Evolutionary conservation across 2,888 invertebrate species (phyloP), one percentile per base, ranked within the genome.

Genomic region (Mythimna loreyi): DNA sequence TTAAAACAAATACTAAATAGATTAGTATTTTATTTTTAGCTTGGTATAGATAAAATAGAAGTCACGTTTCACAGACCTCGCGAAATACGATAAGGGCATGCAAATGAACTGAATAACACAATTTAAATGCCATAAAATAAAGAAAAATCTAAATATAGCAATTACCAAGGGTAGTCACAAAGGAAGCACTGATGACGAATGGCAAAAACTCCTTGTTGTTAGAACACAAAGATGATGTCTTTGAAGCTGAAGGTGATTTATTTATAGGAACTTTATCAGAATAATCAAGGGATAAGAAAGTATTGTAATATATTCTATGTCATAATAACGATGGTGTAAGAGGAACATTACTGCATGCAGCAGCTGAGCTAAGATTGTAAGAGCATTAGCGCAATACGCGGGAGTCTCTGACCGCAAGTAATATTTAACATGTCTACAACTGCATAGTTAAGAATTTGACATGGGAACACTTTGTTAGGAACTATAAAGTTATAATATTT

Each of bases 301-400:
- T 67, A 50, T 43, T 67, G n/a, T 13, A 25, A 55, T 4, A 25
- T 19, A 28, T 16, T 36, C 11, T 23, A 11, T 49, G 23, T 13
- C 53, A 47, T 55, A 23, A 40, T 47, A 30, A 45, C 3, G 4
- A 11, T 68, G 52, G 68, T 0, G 52, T 47, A 53, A 58, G 19
- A 40, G 19, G 8, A 53, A 25, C n/a, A n/a, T 45, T 19, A 30
- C 19, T 58, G 53, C 40, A 40, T 28, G 47, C 49, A 16, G 25
- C 30, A 69, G 25, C 43, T 76, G 45, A 75, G 23, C n/a, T 43
- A 58, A 69, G 30, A 57, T 68, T 56, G 5, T 23, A n/a, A 36
- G n/a, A 47, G 53, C 11, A 43, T 56, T 30, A 36, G 21, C 30
- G 52, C 52, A 76, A 69, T 25, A 33, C 2, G 16, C 23, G 3